These are phyloP conservation scores for Andrena cerasifolii DNA, from an alignment of 1,140 invertebrate genomes.

Conservation along the genomic window DNA sequence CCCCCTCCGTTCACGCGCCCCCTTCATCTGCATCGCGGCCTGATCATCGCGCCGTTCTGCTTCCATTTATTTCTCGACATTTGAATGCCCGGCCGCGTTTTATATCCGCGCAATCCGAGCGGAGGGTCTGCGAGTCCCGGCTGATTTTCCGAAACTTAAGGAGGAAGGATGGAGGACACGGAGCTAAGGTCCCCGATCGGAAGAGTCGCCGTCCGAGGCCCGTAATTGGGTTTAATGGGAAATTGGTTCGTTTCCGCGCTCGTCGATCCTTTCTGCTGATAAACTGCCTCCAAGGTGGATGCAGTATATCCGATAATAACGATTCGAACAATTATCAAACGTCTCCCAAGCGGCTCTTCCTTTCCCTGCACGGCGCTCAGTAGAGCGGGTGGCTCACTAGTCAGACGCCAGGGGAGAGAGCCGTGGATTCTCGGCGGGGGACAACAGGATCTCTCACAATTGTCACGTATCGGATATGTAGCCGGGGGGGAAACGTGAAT, in stretches of 20 bases:
- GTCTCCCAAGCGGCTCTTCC: no score
- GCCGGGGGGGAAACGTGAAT: no score
- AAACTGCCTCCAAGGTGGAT: neutral
- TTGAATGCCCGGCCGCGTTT: slow-evolving; percentile 19
- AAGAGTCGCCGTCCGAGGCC: neutral
- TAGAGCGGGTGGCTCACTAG: no score
- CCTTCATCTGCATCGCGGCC: slow-evolving; percentile 34
- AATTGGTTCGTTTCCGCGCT: neutral
- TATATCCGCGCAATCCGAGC: neutral
- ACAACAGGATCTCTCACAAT: no score
- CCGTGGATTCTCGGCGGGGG: no score
- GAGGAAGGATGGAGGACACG: slow-evolving; percentile 28
- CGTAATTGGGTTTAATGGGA: slow-evolving; percentile 8
- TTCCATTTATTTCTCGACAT: slow-evolving; percentile 64
- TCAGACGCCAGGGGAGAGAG: no score
- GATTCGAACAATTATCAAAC: neutral
- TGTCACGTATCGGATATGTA: no score
- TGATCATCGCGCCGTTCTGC: slow-evolving; percentile 27
- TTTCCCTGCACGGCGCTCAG: no score
- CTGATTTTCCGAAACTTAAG: slow-evolving; percentile 27
- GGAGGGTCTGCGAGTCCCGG: neutral
- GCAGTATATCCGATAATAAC: neutral
- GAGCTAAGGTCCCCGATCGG: neutral
- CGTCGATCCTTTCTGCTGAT: neutral
- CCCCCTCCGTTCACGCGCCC: slow-evolving; percentile 4